phyloP scores from a whole-genome alignment of 2,113 vertebrate species.

The Oryzias curvinotus region DNA sequence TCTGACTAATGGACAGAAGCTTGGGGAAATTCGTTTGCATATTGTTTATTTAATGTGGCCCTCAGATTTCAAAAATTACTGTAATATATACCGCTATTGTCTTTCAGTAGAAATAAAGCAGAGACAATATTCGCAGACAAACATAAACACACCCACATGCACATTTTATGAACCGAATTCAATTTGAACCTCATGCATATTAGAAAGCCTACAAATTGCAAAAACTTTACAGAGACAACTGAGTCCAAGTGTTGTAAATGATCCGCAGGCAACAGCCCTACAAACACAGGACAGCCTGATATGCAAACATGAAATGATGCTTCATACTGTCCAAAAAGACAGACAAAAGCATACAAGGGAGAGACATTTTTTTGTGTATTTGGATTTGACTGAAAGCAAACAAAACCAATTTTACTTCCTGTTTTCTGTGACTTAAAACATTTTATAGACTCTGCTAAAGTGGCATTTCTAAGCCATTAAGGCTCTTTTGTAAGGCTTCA shows the following conservation, averaged over 20 bases:
- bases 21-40: no score
- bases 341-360: constrained; percentile 27
- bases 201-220: constrained; percentile 16
- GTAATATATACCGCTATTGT: no score
- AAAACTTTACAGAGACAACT: constrained; percentile 6
- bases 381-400: constrained; percentile 25
- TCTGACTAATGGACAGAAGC: no score
- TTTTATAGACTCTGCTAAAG: constrained; percentile 31
- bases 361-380: constrained; percentile 29
- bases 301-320: no score
- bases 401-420: constrained; percentile 15
- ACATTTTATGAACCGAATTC: no score
- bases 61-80: no score
- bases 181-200: background rate
- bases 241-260: constrained; percentile 8
- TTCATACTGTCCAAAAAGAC: constrained; percentile 3
- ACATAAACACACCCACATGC: no score
- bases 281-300: background rate
- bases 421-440: background rate
- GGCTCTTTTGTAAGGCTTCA: constrained; percentile 31
- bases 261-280: background rate
- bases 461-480: constrained; percentile 66
- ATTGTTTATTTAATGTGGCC: no score
- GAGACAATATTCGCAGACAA: no score
- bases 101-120: no score